phyloP scores from a whole-genome alignment of 2,888 invertebrate genomes.

The Thymelicus sylvestris region DNA sequence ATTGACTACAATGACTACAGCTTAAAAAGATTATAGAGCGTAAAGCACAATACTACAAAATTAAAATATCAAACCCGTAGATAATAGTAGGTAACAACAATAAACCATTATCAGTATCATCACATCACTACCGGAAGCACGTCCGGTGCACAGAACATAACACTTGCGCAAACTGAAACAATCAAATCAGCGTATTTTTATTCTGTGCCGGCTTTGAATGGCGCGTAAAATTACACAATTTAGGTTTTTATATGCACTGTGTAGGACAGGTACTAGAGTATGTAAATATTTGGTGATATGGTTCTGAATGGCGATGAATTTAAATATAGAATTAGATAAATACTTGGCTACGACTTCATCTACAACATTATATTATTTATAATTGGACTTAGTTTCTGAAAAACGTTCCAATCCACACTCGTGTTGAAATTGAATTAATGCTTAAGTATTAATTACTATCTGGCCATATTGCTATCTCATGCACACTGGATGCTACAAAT shows the following conservation, averaged over 20 bases:
- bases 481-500: too few relatives aligned
- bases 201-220: constrained; percentile 35
- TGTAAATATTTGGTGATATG: not conserved
- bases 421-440: too few relatives aligned
- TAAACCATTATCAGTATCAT: constrained; percentile 27
- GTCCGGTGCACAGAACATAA: constrained; percentile 49
- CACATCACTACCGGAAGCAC: constrained; percentile 50
- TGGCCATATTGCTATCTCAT: too few relatives aligned
- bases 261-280: not conserved
- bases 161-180: constrained; percentile 42
- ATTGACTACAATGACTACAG: too few relatives aligned
- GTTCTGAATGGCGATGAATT: too few relatives aligned
- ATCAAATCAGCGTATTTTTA: constrained; percentile 31
- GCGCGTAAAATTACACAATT: constrained; percentile 31
- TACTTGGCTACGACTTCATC: too few relatives aligned
- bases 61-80: constrained; percentile 5
- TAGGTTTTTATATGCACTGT: constrained; percentile 4
- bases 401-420: too few relatives aligned
- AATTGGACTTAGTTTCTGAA: too few relatives aligned
- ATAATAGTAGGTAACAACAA: constrained; percentile 31
- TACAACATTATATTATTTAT: too few relatives aligned
- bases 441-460: too few relatives aligned
- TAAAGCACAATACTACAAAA: not conserved
- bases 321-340: not conserved
- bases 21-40: too few relatives aligned